phyloP scores from a whole-genome alignment of 2,797 vertebrate species.

The Fratercula arctica region DNA sequence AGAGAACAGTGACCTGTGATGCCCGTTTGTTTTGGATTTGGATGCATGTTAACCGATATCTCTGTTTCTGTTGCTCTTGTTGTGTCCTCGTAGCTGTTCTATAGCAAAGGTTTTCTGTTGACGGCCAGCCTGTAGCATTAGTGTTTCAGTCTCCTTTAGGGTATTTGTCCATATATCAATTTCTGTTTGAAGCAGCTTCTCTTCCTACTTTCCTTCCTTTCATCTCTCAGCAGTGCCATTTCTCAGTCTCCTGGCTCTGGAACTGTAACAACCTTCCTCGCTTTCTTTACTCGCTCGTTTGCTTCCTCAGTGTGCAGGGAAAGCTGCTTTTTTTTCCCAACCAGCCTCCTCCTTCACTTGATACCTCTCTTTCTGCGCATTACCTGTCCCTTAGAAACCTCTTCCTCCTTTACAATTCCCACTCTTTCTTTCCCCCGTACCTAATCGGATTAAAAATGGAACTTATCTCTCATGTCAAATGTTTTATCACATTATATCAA shows the following conservation, averaged over 20 bases:
- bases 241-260: constrained; percentile 61
- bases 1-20: constrained; percentile 49
- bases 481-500: constrained; percentile 99
- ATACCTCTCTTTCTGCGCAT: constrained; percentile 53
- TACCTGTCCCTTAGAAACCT: constrained; percentile 74
- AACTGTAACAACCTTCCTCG: constrained; percentile 61
- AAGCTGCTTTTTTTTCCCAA: constrained; percentile 51
- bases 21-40: constrained; percentile 28
- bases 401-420: constrained; percentile 65
- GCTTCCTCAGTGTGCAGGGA: constrained; percentile 75
- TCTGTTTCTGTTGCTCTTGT: constrained; percentile 77
- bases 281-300: constrained; percentile 75
- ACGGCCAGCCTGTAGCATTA: constrained; percentile 59
- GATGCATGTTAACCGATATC: constrained; percentile 81
- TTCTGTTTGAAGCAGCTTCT: constrained; percentile 73
- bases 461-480: constrained; percentile 99
- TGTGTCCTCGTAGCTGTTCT: constrained; percentile 60
- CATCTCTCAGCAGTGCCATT: constrained; percentile 70
- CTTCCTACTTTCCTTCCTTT: constrained; percentile 62
- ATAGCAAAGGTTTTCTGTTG: constrained; percentile 63
- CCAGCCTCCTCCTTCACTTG: constrained; percentile 50
- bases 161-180: constrained; percentile 69
- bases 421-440: constrained; percentile 70
- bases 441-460: constrained; percentile 88
- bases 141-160: constrained; percentile 72